These are phyloP conservation scores for Diorhabda carinulata DNA, from an alignment of 1,140 invertebrate species.

Conservation along the genomic window DNA sequence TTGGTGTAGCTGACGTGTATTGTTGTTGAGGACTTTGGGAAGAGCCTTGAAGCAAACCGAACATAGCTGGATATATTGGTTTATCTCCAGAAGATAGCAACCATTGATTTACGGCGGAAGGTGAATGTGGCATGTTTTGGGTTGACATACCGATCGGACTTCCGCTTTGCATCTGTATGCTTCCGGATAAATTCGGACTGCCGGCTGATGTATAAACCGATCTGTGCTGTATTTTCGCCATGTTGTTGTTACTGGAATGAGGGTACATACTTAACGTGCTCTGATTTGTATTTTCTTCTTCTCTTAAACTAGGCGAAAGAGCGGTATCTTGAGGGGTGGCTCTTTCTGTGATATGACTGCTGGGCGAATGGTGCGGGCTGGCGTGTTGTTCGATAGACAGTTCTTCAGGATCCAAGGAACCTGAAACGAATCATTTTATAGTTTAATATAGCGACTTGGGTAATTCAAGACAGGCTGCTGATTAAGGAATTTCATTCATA, in stretches of 20 bases:
- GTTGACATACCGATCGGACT: conserved; percentile 38
- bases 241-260: conserved; percentile 49
- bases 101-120: conserved; percentile 49
- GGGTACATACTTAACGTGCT: conserved; percentile 64
- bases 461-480: not conserved
- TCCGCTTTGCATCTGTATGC: conserved; percentile 36
- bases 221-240: conserved; percentile 45
- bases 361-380: conserved; percentile 42
- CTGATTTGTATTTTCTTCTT: conserved; percentile 69
- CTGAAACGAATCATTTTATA: conserved; percentile 51
- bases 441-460: not conserved
- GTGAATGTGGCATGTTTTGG: conserved; percentile 41
- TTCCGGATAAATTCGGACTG: conserved; percentile 37
- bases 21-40: conserved; percentile 49
- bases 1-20: conserved; percentile 54
- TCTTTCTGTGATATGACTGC: conserved; percentile 45
- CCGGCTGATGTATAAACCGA: conserved; percentile 40
- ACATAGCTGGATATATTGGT: conserved; percentile 54
- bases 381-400: conserved; percentile 59
- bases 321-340: conserved; percentile 47
- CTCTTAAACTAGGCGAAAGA: conserved; percentile 57
- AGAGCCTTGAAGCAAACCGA: conserved; percentile 49
- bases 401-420: conserved; percentile 72
- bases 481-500: not conserved
- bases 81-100: conserved; percentile 53